These are phyloP conservation scores for Hydra vulgaris DNA, from an alignment of 30 jellyfish, hydroid and myxozoan species.

Conservation along the genomic window DNA sequence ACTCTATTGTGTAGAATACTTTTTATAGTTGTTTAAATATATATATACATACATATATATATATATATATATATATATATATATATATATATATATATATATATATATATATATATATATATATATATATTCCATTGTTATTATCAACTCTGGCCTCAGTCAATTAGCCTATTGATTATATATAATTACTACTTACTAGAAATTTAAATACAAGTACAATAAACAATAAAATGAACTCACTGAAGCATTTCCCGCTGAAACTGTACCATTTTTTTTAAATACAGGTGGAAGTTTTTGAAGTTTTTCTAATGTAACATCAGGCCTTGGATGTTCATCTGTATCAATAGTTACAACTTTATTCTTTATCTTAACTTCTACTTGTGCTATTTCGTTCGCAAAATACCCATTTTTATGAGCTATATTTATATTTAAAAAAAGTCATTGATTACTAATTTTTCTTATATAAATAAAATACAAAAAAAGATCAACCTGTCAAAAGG, in stretches of 20 bases:
- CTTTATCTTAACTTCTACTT: slow-evolving; percentile 52
- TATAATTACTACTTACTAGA: too few species aligned
- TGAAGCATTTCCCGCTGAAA: slow-evolving; percentile 90
- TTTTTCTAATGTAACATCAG: slow-evolving; percentile 54
- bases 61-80: too few species aligned
- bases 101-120: too few species aligned
- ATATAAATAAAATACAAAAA: not conserved
- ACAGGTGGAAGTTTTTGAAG: slow-evolving; percentile 71
- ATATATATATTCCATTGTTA: too few species aligned
- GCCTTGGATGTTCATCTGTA: slow-evolving; percentile 86
- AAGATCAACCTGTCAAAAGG: not conserved
- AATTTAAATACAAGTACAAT: too few species aligned
- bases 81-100: too few species aligned
- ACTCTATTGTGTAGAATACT: too few species aligned
- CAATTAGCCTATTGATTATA: too few species aligned
- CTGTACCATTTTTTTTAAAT: slow-evolving; percentile 76
- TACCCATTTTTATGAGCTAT: slow-evolving; percentile 65
- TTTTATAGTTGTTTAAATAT: too few species aligned
- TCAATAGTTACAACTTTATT: slow-evolving; percentile 37
- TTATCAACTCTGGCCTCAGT: too few species aligned
- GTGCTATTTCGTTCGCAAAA: slow-evolving; percentile 74
- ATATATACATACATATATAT: too few species aligned
- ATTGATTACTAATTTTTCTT: not conserved
- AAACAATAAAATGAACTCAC: slow-evolving; percentile 31
- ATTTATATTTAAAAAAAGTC: not conserved